Conservation (phyloP, 2,797 vertebrate species). For the Pseudomugil tenellus region DNA sequence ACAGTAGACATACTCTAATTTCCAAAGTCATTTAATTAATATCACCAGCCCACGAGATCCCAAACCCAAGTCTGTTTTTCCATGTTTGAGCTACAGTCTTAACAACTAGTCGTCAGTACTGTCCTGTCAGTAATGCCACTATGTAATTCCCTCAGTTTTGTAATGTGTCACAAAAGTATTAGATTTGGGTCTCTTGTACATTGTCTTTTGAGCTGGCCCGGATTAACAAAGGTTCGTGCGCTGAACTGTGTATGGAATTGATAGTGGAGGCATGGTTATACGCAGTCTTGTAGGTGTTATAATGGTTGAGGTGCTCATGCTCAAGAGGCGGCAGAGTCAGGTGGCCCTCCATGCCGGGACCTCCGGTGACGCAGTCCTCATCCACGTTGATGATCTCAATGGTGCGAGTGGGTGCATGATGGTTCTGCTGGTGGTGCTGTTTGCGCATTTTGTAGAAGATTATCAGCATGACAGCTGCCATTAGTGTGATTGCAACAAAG, state of each 20-base stretch:
- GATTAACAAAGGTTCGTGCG: slow-evolving; percentile 99
- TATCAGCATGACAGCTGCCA: slow-evolving; percentile 99
- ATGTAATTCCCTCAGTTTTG: slow-evolving; percentile 75
- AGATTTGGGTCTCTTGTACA: slow-evolving; percentile 99
- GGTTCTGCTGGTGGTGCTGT: slow-evolving; percentile 98
- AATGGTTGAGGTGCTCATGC: slow-evolving; percentile 99
- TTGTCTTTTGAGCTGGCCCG: slow-evolving; percentile 99
- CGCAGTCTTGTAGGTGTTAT: slow-evolving; percentile 97
- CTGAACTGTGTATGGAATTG: slow-evolving; percentile 99
- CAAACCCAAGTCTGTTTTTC: slow-evolving; percentile 65
- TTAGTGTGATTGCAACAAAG: slow-evolving; percentile 99
- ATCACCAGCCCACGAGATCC: slow-evolving; percentile 79
- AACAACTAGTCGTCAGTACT: slow-evolving; percentile 61
- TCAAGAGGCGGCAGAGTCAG: slow-evolving; percentile 95
- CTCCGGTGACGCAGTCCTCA: slow-evolving; percentile 94
- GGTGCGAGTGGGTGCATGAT: slow-evolving; percentile 94
- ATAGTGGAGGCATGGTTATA: slow-evolving; percentile 99
- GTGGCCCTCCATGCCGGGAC: slow-evolving; percentile 94
- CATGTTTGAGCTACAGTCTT: slow-evolving; percentile 58
- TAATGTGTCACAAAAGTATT: slow-evolving; percentile 80
- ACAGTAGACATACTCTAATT: slow-evolving; percentile 98
- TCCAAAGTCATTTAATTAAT: slow-evolving; percentile 93
- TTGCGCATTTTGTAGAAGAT: slow-evolving; percentile 99
- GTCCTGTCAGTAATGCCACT: slow-evolving; percentile 69
- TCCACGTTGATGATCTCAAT: slow-evolving; percentile 99